Percentiles rank a stretch among this genome's conserved stretches.
Evolutionary conservation across 2,797 vertebrate genomes (phyloP).

Genomic region (Dromococcyx pavoninus): DNA sequence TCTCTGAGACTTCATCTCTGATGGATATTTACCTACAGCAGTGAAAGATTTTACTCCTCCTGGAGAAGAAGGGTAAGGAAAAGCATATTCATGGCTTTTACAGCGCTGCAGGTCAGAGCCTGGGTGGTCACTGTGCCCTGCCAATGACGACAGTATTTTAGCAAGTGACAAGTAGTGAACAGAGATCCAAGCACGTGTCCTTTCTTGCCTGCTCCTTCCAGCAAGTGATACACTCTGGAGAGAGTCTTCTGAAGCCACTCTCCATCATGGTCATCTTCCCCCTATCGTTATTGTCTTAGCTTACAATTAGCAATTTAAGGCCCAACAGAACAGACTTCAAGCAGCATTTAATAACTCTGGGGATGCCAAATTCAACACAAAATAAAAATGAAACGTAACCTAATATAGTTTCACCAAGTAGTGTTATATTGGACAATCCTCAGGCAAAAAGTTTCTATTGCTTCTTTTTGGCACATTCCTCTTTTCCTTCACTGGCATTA

Average conservation of each 20-base stretch:
- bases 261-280: neutral
- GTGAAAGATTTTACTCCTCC: neutral
- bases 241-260: fast-evolving
- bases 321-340: neutral
- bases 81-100: fast-evolving
- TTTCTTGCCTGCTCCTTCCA: neutral
- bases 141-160: neutral
- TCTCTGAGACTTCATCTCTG: neutral
- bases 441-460: neutral
- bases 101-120: neutral
- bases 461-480: neutral
- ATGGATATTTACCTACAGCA: neutral
- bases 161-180: neutral
- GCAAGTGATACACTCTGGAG: fast-evolving
- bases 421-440: neutral
- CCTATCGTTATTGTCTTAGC: neutral
- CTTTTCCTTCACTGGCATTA: neutral
- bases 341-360: neutral
- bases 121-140: neutral
- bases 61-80: neutral
- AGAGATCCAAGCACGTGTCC: fast-evolving
- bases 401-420: neutral
- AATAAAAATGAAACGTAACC: neutral
- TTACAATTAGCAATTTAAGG: neutral
- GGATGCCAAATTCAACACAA: neutral